Evolutionary conservation across 2,797 vertebrate genomes (phyloP).

Genomic region (Semaprochilodus insignis): DNA sequence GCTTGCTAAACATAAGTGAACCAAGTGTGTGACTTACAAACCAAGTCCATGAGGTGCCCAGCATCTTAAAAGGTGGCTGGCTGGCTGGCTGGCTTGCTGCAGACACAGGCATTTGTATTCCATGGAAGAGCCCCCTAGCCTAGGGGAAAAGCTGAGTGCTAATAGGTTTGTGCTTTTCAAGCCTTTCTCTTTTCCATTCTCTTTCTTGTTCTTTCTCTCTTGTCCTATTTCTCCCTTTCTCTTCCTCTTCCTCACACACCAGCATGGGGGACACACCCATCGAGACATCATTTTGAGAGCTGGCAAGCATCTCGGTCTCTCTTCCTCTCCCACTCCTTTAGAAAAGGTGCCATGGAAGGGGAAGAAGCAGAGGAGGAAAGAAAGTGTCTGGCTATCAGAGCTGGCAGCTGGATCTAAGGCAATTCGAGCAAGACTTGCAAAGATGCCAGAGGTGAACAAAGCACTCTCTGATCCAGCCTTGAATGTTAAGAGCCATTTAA

Average conservation of each 20-base stretch:
- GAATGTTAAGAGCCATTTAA: constrained; percentile 39
- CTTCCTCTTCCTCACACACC: background rate
- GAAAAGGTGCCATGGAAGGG: constrained; percentile 5
- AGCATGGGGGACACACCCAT: background rate
- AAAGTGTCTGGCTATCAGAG: constrained; percentile 8
- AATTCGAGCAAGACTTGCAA: constrained; percentile 11
- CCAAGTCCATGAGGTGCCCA: background rate
- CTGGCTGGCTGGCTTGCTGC: background rate
- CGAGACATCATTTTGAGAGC: background rate
- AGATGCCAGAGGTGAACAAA: constrained; percentile 43
- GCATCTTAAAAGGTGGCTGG: background rate
- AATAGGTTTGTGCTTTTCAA: constrained; percentile 3
- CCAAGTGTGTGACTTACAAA: background rate
- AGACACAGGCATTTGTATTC: constrained; percentile 49
- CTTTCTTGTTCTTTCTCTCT: background rate
- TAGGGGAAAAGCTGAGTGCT: constrained; percentile 17
- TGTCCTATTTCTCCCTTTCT: too few species aligned
- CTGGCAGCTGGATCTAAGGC: constrained; percentile 34
- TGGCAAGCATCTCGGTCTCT: background rate
- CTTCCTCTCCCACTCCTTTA: constrained; percentile 10
- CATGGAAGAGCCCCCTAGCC: background rate
- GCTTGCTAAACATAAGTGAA: background rate
- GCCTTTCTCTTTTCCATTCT: background rate
- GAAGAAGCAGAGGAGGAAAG: background rate
- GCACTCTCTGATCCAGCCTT: constrained; percentile 10